phyloP scores from a whole-genome alignment of 1,140 invertebrate species.

The Drosophila seguyi region DNA sequence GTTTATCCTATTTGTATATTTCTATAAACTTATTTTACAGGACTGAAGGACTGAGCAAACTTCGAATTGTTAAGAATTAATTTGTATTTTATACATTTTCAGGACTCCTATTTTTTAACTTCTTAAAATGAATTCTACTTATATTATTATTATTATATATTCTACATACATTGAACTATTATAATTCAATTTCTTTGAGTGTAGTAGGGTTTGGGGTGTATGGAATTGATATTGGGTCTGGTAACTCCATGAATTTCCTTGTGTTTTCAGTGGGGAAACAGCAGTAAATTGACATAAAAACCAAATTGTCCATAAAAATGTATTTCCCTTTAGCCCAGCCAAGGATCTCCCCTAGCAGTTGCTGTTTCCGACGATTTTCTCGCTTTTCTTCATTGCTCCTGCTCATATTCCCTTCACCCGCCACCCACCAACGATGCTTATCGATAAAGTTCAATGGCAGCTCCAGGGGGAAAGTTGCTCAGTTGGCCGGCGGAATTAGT shows the following conservation, averaged over 20 bases:
- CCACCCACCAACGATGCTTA: constrained; percentile 58
- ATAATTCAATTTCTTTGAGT: background rate
- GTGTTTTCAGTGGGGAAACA: constrained; percentile 78
- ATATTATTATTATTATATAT: too few relatives aligned
- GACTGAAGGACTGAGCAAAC: background rate
- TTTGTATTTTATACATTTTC: too few relatives aligned
- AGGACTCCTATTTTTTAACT: too few relatives aligned
- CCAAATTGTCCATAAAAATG: constrained; percentile 84
- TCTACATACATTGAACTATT: too few relatives aligned
- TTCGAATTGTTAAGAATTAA: too few relatives aligned
- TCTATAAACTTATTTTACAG: too few relatives aligned
- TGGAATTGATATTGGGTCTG: constrained; percentile 51
- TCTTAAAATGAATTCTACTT: too few relatives aligned
- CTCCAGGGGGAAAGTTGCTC: constrained; percentile 44
- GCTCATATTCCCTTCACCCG: background rate
- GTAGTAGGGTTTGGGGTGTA: background rate
- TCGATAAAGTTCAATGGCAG: constrained; percentile 79
- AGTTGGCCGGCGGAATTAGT: constrained; percentile 74
- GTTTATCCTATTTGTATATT: too few relatives aligned
- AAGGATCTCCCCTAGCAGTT: constrained; percentile 56
- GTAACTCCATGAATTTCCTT: constrained; percentile 81
- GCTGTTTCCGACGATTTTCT: constrained; percentile 31
- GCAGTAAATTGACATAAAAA: constrained; percentile 84
- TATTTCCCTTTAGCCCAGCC: constrained; percentile 78
- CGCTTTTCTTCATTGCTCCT: constrained; percentile 6